A percentile compares a stretch with the other conserved stretches of the same genome.
These are phyloP conservation scores for Alca torda DNA, from an alignment of 2,797 vertebrate genomes.

Conservation along the genomic window DNA sequence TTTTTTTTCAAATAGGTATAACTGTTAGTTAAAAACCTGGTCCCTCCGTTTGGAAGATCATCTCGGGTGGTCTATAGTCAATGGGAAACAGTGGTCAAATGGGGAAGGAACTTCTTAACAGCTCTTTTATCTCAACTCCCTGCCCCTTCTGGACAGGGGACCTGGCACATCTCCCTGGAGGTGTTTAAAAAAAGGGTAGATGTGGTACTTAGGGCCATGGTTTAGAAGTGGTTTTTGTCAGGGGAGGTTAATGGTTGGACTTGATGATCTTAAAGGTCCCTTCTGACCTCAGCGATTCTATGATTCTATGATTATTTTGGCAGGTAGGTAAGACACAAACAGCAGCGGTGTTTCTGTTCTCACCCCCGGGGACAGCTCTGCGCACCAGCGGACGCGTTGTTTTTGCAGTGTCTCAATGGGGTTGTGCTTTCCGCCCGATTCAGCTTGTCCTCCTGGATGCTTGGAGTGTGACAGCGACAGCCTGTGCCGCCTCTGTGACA, in stretches of 20 bases:
- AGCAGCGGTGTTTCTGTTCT: background rate
- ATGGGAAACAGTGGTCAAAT: background rate
- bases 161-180: too few relatives aligned
- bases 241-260: too few relatives aligned
- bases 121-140: background rate
- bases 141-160: background rate
- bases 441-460: conserved; percentile 88
- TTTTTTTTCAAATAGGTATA: background rate
- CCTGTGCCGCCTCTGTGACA: conserved; percentile 80
- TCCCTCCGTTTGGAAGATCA: background rate
- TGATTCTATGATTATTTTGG: background rate
- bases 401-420: background rate
- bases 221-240: too few relatives aligned
- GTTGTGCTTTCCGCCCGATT: background rate
- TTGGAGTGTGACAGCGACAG: conserved; percentile 79
- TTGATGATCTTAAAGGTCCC: too few relatives aligned
- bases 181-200: too few relatives aligned
- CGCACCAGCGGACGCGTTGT: accelerated
- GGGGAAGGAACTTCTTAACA: background rate
- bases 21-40: background rate
- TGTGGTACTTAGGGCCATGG: too few relatives aligned
- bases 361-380: background rate
- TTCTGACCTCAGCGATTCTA: too few relatives aligned
- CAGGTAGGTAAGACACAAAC: background rate
- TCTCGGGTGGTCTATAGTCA: background rate